Evolutionary conservation across 2,888 invertebrate genomes (phyloP), one percentile per base, ranked within the genome.

Genomic region (Hecatera dysodea): DNA sequence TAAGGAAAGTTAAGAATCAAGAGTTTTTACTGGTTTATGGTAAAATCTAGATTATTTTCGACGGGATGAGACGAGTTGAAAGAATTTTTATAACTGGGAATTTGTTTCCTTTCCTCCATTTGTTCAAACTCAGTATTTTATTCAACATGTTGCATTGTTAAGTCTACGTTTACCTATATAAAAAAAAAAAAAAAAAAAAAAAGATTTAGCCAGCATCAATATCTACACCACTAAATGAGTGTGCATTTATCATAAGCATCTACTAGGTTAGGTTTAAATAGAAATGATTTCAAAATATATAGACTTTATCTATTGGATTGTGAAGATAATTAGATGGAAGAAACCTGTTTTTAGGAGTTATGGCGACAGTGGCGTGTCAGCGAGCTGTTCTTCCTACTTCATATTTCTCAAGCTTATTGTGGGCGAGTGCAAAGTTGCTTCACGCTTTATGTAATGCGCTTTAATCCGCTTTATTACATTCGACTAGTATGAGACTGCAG

Each of bases 361-460:
- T 81, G 68, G 83, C 72, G 72, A 76, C 61, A 71, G 65, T 89
- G 72, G 90, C 91, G 90, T 91, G 91, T 85, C 83, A 73, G 59
- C 56, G 60, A 81, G 75, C 78, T 84, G 84, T 75, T 90, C 86
- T 86, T 83, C 67, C 81, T 82, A 80, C 78, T 75, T 75, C 74
- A 72, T 72, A 79, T 77, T 72, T 59, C 65, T 72, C 67, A 67
- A 72, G 67, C 44, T 57, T 64, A 81, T 82, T 80, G 76, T 75
- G 53, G 71, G 72, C 61, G 67, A 72, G 78, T 76, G 76, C 17
- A 55, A 66, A 78, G 53, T 79, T 80, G 50, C 44, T 68, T 64
- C 59, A 59, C 57, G 33, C 24, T 39, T 68, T 77, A 66, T 61
- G 36, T 67, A 64, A 76, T 33, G n/a, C 11, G 12, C 42, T 52